phyloP scores from a whole-genome alignment of 2,797 vertebrate species.

The Enteromius fasciolatus region DNA sequence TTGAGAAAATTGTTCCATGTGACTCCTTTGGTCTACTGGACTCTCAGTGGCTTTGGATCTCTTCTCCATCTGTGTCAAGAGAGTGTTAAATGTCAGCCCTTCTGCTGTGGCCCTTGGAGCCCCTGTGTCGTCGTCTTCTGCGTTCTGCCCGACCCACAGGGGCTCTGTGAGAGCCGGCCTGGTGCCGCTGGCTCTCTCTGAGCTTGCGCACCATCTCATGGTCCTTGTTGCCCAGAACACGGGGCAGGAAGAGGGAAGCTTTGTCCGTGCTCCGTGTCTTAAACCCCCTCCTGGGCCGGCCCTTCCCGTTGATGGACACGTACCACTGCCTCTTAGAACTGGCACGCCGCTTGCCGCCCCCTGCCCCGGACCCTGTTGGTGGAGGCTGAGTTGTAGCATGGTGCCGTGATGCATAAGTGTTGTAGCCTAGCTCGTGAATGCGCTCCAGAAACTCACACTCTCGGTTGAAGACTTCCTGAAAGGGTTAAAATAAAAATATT shows the following conservation, averaged over 20 bases:
- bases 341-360: slow-evolving; percentile 73
- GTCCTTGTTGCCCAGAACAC: slow-evolving; percentile 91
- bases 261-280: slow-evolving; percentile 95
- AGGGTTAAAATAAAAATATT: background rate
- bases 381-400: slow-evolving; percentile 82
- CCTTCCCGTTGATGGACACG: slow-evolving; percentile 94
- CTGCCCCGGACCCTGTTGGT: slow-evolving; percentile 56
- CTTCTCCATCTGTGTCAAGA: slow-evolving; percentile 22
- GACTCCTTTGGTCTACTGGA: slow-evolving; percentile 17
- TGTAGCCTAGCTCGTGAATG: slow-evolving; percentile 95
- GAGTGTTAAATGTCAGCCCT: slow-evolving; percentile 56
- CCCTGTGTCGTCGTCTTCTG: slow-evolving; percentile 72
- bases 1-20: slow-evolving; percentile 27
- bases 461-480: slow-evolving; percentile 86
- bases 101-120: slow-evolving; percentile 53
- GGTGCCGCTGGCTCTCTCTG: slow-evolving; percentile 71
- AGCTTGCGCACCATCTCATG: slow-evolving; percentile 89
- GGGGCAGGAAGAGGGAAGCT: slow-evolving; percentile 93
- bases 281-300: slow-evolving; percentile 92
- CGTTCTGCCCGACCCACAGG: slow-evolving; percentile 60
- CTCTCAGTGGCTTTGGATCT: slow-evolving; percentile 4
- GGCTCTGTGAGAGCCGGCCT: slow-evolving; percentile 60
- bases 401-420: slow-evolving; percentile 91
- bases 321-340: slow-evolving; percentile 91
- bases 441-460: slow-evolving; percentile 98